Percentiles rank a stretch among this genome's conserved stretches.
Evolutionary conservation across 2,113 vertebrate genomes (phyloP).

Genomic region (Cercopithecus mona): DNA sequence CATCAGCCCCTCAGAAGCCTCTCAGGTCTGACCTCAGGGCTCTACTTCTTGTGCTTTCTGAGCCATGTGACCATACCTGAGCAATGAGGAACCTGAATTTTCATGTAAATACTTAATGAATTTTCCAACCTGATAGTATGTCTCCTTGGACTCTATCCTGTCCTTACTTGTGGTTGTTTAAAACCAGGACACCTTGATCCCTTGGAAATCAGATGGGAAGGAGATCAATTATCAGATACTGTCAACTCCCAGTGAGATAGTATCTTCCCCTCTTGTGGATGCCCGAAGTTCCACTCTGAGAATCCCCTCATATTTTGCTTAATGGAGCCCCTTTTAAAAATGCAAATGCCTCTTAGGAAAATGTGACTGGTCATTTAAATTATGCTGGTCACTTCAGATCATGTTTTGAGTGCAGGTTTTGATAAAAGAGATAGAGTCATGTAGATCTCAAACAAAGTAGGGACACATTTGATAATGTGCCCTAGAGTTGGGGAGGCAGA

Average conservation of each 20-base stretch:
- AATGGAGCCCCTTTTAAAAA: background rate
- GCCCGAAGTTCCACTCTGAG: background rate
- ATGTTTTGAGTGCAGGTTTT: background rate
- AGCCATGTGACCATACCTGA: slow-evolving; percentile 12
- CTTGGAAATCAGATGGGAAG: background rate
- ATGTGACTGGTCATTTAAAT: background rate
- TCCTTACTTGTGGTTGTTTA: background rate
- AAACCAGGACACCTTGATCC: background rate
- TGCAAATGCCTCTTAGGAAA: background rate
- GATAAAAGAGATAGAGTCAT: background rate
- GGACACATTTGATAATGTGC: background rate
- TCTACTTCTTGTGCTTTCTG: background rate
- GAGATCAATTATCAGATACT: background rate
- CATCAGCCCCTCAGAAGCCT: background rate
- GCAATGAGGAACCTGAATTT: slow-evolving; percentile 11
- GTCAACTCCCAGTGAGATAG: background rate
- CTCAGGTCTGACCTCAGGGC: background rate
- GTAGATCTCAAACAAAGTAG: background rate
- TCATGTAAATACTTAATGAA: slow-evolving; percentile 75
- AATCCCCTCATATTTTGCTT: background rate
- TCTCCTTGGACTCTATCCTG: slow-evolving; percentile 8
- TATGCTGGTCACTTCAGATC: background rate
- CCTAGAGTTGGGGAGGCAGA: background rate
- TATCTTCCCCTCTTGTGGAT: background rate
- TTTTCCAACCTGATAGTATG: slow-evolving; percentile 71